Evolutionary conservation across 2,113 vertebrate genomes (phyloP).

Genomic region (Podiceps cristatus): DNA sequence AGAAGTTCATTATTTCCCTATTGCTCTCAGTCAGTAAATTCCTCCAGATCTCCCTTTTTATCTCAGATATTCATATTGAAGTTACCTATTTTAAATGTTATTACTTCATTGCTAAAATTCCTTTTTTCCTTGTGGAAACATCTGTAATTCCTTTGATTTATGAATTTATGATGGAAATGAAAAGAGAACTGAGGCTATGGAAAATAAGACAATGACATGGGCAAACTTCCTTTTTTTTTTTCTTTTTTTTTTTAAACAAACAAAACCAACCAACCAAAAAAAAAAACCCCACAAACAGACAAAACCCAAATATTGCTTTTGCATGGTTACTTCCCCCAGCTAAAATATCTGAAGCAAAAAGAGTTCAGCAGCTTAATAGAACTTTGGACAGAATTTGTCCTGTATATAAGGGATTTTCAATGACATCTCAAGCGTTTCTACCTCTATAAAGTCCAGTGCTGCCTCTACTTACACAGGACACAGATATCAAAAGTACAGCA

Average conservation of each 20-base stretch:
- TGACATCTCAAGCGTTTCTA: not conserved
- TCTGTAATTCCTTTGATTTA: not conserved
- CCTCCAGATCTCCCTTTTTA: not conserved
- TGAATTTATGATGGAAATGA: not conserved
- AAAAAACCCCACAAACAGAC: too few relatives aligned
- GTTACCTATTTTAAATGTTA: not conserved
- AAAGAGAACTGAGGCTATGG: not conserved
- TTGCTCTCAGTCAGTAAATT: not conserved
- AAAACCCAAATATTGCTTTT: not conserved
- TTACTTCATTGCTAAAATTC: not conserved
- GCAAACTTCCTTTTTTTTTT: not conserved
- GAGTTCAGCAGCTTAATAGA: not conserved
- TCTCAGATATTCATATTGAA: not conserved
- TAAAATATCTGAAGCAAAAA: not conserved
- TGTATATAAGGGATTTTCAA: not conserved
- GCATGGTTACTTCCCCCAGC: not conserved
- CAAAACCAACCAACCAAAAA: too few relatives aligned
- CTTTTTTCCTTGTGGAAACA: not conserved
- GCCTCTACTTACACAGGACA: not conserved
- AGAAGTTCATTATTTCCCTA: not conserved
- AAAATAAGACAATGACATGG: not conserved
- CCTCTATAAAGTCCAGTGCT: not conserved
- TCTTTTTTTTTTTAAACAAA: not conserved
- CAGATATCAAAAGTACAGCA: not conserved
- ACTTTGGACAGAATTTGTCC: not conserved